These are phyloP conservation scores for Butorides virescens DNA, from an alignment of 2,113 vertebrate genomes.

Conservation along the genomic window DNA sequence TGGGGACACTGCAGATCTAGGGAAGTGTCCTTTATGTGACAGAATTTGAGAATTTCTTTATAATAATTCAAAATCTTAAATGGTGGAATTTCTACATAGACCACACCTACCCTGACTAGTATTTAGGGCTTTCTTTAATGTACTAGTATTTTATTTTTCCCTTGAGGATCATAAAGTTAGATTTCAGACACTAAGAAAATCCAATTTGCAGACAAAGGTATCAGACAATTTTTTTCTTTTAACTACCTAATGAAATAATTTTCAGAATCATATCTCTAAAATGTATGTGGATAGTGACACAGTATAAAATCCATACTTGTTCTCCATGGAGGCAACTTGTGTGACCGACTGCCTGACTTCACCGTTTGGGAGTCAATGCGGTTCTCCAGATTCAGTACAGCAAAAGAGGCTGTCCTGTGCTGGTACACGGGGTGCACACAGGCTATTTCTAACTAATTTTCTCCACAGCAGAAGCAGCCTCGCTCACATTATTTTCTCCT, in stretches of 20 bases:
- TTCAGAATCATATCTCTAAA: background rate
- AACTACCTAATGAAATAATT: background rate
- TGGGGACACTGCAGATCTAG: background rate
- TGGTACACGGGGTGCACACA: rapidly evolving
- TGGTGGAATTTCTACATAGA: background rate
- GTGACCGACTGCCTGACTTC: background rate
- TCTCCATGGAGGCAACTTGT: background rate
- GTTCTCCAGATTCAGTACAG: background rate
- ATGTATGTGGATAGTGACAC: background rate
- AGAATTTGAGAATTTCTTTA: background rate
- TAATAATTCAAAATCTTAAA: background rate
- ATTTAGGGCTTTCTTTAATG: background rate
- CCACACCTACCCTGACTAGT: background rate
- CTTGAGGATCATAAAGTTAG: background rate
- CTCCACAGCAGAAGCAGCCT: background rate
- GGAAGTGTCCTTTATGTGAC: background rate
- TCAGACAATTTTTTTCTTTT: background rate
- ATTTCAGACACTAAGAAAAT: background rate
- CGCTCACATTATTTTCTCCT: background rate
- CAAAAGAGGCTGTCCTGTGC: background rate
- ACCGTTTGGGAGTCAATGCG: background rate
- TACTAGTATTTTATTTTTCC: background rate
- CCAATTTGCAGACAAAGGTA: background rate
- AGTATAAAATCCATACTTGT: background rate
- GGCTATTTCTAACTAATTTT: background rate